Base-by-base conservation (phyloP, 2,888 invertebrate genomes). In the Dendrolimus houi region DNA sequence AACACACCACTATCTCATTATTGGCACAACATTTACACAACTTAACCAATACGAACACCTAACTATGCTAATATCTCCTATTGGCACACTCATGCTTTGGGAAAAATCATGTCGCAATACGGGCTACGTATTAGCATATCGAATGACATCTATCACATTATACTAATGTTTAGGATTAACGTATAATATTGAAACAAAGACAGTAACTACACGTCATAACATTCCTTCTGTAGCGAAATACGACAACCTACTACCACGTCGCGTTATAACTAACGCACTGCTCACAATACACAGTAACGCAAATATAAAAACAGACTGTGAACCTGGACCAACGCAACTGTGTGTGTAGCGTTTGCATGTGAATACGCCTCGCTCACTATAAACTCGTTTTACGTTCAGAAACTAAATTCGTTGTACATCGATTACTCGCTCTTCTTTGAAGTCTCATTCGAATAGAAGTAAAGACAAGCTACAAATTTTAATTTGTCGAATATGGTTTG, bases 1-100 rank as follows among this genome's bases (percentile, higher is more conserved):
- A 86, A 78, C 88, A 89, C 87, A 81, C 74, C 89, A 90, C 90
- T 90, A 90, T 89, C 90, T 90, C 90, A 90, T 90, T 81, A 87
- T 90, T 88, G 86, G 86, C 88, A 90, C 88, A 85, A 86, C 83
- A 88, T 87, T 87, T 83, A 87, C 90, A 82, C 79, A 86, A 87
- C 87, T 83, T 87, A 89, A 85, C 83, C 76, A 78, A 87, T 82
- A 84, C 76, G 80, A 83, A 87, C 77, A 83, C 83, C 85, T 89
- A 89, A 87, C 86, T 90, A 89, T 82, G 82, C 79, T 87, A 85
- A 79, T 75, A 78, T 83, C 74, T 86, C 80, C 81, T 86, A 79
- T 85, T 88, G 87, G 85, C 88, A 88, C 88, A 78, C 82, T 88
- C 90, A 90, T 89, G 81, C 87, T 89, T 88, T 85, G 79, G 77